Conservation (phyloP, 1,140 invertebrate species). For the Nomia melanderi region DNA sequence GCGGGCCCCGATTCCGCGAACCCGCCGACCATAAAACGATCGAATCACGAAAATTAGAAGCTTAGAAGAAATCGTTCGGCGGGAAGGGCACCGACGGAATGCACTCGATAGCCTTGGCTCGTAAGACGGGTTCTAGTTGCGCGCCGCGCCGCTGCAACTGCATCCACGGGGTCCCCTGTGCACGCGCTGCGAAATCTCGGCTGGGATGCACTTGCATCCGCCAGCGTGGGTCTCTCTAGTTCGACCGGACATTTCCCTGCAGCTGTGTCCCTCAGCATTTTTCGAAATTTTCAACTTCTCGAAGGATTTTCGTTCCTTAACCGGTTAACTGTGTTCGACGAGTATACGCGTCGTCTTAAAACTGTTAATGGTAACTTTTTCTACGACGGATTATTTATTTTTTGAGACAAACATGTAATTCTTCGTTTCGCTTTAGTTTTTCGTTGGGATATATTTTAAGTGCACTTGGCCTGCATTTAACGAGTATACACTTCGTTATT, state of each 20-base stretch:
- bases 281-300: too few relatives aligned
- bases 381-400: too few relatives aligned
- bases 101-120: conserved; percentile 77
- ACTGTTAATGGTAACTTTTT: too few relatives aligned
- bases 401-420: too few relatives aligned
- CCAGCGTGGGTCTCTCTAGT: conserved; percentile 3
- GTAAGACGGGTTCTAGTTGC: conserved; percentile 70
- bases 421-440: too few relatives aligned
- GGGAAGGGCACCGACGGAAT: conserved; percentile 64
- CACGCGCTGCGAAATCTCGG: conserved; percentile 52
- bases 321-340: too few relatives aligned
- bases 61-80: conserved; percentile 52
- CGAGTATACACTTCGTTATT: too few relatives aligned
- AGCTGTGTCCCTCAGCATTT: too few relatives aligned
- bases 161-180: not conserved
- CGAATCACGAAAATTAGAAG: conserved; percentile 54
- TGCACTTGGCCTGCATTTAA: too few relatives aligned
- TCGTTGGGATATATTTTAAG: too few relatives aligned
- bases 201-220: conserved; percentile 39
- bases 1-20: conserved; percentile 8
- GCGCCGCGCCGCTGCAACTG: conserved; percentile 35
- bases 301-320: too few relatives aligned
- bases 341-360: too few relatives aligned
- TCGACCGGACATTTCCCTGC: not conserved
- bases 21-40: conserved; percentile 4